Evolutionary conservation across 2,888 invertebrate species (phyloP).

Genomic region (Apoda limacodes): DNA sequence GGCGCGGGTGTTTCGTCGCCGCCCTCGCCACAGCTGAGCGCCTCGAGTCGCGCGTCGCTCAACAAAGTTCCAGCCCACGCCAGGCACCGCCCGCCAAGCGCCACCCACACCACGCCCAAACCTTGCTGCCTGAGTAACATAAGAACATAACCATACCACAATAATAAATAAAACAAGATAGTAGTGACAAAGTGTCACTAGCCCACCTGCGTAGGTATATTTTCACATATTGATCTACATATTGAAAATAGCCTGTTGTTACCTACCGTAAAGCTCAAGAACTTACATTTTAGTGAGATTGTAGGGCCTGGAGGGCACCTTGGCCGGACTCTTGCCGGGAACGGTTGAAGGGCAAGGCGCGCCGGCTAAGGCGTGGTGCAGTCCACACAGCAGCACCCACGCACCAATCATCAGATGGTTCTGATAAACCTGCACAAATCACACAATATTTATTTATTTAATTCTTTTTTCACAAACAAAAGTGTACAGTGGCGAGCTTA

Average conservation of each 20-base stretch:
- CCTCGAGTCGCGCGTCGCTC: constrained; percentile 82
- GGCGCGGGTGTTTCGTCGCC: constrained; percentile 31
- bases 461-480: no score
- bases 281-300: constrained; percentile 60
- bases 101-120: constrained; percentile 90
- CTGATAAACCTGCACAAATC: constrained; percentile 86
- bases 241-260: neutral
- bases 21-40: constrained; percentile 43
- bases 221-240: neutral
- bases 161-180: no score
- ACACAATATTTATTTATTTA: no score
- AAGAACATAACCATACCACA: no score
- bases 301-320: constrained; percentile 48
- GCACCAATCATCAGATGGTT: constrained; percentile 90
- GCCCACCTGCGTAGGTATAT: no score
- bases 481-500: no score
- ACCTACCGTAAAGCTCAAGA: neutral
- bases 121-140: constrained; percentile 81
- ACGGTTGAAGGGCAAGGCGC: constrained; percentile 56
- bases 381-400: constrained; percentile 88
- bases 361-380: constrained; percentile 85
- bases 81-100: constrained; percentile 87
- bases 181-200: no score
- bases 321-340: constrained; percentile 56
- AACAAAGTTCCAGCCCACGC: constrained; percentile 79